Percentiles rank a stretch among this genome's conserved stretches.
phyloP scores from a whole-genome alignment of 1,140 invertebrate genomes.

The Scaptomyza montana region DNA sequence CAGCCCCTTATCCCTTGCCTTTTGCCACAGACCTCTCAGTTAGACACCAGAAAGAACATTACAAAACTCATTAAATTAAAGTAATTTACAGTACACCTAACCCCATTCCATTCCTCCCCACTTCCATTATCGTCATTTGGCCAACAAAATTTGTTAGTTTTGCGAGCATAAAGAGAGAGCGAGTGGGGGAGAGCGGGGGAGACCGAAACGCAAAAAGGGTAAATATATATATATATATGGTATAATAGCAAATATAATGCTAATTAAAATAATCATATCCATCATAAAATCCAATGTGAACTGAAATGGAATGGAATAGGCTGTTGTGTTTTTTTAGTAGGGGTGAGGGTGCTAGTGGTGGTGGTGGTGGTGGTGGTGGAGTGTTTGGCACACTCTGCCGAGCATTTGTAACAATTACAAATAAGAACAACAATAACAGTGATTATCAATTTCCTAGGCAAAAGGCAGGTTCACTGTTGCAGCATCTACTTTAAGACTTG shows the following conservation, averaged over 20 bases:
- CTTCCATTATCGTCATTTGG: background rate
- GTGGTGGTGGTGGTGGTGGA: background rate
- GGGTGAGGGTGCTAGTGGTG: background rate
- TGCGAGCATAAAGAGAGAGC: conserved; percentile 57
- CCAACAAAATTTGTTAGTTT: conserved; percentile 37
- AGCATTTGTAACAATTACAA: conserved; percentile 76
- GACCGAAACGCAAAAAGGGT: conserved; percentile 56
- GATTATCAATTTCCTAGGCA: conserved; percentile 34
- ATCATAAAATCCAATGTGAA: conserved; percentile 60
- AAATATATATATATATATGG: conserved; percentile 16
- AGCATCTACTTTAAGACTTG: background rate
- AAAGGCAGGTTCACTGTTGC: conserved; percentile 27
- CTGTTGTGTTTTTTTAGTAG: no score
- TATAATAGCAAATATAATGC: conserved; percentile 71
- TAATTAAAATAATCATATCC: conserved; percentile 83
- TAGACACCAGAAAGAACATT: conserved; percentile 31
- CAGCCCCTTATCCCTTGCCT: background rate
- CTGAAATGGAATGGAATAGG: background rate
- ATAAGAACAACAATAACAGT: conserved; percentile 17
- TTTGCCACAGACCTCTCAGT: no score
- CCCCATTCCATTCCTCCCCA: background rate
- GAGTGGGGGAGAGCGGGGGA: no score
- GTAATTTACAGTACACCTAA: conserved; percentile 59
- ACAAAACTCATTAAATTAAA: conserved; percentile 79
- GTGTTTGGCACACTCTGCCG: conserved; percentile 30